phyloP scores from a whole-genome alignment of 1,140 invertebrate species.

The Bombus sylvicola region DNA sequence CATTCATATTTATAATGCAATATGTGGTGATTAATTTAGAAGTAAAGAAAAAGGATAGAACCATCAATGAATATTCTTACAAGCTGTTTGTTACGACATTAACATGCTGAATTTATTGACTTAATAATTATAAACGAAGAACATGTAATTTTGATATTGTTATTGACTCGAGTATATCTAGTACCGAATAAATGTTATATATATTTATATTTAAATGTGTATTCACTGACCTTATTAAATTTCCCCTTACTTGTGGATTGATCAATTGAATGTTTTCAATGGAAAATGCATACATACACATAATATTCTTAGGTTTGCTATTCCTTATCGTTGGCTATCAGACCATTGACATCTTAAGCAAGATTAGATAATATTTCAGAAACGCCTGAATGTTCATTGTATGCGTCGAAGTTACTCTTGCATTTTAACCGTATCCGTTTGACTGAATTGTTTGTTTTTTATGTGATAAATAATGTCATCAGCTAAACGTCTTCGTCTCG shows the following conservation, averaged over 20 bases:
- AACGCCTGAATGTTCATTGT: neutral
- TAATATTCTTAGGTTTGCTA: slow-evolving; percentile 15
- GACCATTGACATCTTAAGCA: slow-evolving; percentile 52
- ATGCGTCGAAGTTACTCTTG: neutral
- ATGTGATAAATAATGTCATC: slow-evolving; percentile 74
- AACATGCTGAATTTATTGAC: neutral
- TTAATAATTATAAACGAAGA: neutral
- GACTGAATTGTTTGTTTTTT: neutral
- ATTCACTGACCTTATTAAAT: neutral
- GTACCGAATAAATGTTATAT: slow-evolving; percentile 38
- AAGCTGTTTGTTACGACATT: neutral
- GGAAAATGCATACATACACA: neutral
- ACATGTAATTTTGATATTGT: slow-evolving; percentile 23
- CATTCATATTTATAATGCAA: slow-evolving; percentile 11
- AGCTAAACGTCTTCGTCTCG: slow-evolving; percentile 79
- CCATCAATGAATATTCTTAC: neutral
- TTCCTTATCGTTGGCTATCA: slow-evolving; percentile 65
- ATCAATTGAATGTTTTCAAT: neutral
- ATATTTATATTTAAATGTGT: neutral
- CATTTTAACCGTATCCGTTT: neutral
- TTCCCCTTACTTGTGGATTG: no score
- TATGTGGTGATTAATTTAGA: neutral
- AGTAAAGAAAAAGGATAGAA: neutral
- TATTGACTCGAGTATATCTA: neutral
- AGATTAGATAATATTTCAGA: slow-evolving; percentile 64